These are phyloP conservation scores for Zaprionus inermis DNA, from an alignment of 1,140 invertebrate species.

Conservation along the genomic window DNA sequence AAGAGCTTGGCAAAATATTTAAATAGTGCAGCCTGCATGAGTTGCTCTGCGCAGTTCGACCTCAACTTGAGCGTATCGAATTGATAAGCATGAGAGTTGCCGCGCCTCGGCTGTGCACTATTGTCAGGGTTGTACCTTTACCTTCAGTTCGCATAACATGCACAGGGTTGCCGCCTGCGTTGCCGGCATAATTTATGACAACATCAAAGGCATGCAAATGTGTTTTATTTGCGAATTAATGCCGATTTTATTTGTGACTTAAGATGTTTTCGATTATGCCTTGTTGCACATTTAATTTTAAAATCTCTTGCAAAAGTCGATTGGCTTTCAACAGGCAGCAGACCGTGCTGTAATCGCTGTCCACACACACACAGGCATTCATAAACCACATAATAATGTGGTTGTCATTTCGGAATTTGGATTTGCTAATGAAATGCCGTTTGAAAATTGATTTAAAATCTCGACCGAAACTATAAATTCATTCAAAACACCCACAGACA, in stretches of 20 bases:
- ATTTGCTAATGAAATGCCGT: slow-evolving; percentile 50
- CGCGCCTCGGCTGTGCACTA: too few species aligned
- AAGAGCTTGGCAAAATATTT: slow-evolving; percentile 72
- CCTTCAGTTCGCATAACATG: too few species aligned
- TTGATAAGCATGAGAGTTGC: neutral
- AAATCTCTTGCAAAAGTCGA: slow-evolving; percentile 16
- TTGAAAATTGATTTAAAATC: slow-evolving; percentile 50
- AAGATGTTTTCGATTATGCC: neutral
- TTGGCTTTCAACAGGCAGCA: neutral
- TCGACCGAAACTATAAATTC: slow-evolving; percentile 48
- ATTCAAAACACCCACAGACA: neutral
- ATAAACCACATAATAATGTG: slow-evolving; percentile 31
- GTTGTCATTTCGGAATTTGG: slow-evolving; percentile 33
- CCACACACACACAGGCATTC: neutral
- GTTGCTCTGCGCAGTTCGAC: too few species aligned
- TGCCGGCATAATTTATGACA: slow-evolving; percentile 1
- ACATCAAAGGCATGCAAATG: slow-evolving; percentile 7
- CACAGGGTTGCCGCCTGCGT: too few species aligned
- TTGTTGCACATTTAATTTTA: slow-evolving; percentile 12
- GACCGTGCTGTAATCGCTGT: slow-evolving; percentile 19
- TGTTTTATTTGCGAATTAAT: neutral
- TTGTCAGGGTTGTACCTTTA: neutral
- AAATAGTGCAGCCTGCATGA: slow-evolving; percentile 33
- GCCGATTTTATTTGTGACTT: neutral
- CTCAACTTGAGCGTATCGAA: neutral